Evolutionary conservation across 2,113 vertebrate species (phyloP).

Genomic region (Narcine bancroftii): DNA sequence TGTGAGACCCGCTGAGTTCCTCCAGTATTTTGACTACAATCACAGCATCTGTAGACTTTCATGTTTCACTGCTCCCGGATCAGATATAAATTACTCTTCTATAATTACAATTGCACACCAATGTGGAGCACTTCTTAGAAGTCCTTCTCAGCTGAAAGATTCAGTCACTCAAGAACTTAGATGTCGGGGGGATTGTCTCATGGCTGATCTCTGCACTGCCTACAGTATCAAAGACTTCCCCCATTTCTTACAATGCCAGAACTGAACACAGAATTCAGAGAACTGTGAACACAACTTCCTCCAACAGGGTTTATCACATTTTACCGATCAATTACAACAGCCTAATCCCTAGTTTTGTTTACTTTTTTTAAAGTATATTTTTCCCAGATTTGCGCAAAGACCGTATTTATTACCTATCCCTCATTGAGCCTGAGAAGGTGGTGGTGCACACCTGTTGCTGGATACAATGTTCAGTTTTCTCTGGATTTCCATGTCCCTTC

Average conservation of each 20-base stretch:
- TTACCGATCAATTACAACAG: not conserved
- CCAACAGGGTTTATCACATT: not conserved
- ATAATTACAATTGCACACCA: not conserved
- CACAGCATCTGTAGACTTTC: no score
- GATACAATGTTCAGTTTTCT: not conserved
- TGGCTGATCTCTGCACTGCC: not conserved
- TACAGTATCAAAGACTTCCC: not conserved
- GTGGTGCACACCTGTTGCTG: not conserved
- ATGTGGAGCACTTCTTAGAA: not conserved
- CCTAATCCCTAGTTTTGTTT: not conserved
- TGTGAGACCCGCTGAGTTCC: no score
- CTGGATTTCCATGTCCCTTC: not conserved
- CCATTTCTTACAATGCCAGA: not conserved
- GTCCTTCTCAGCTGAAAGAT: not conserved
- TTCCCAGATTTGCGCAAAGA: no score
- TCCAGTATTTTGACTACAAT: no score
- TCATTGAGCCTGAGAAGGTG: no score
- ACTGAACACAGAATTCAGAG: not conserved
- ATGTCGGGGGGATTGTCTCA: not conserved
- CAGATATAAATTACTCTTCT: not conserved
- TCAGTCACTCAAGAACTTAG: not conserved
- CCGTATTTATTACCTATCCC: no score
- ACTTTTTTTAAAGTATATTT: not conserved
- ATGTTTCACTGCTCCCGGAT: not conserved
- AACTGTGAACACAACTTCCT: not conserved